Evolutionary conservation across 2,797 vertebrate genomes (phyloP), one percentile per base, ranked within the genome.

Genomic region (Semotilus atromaculatus): DNA sequence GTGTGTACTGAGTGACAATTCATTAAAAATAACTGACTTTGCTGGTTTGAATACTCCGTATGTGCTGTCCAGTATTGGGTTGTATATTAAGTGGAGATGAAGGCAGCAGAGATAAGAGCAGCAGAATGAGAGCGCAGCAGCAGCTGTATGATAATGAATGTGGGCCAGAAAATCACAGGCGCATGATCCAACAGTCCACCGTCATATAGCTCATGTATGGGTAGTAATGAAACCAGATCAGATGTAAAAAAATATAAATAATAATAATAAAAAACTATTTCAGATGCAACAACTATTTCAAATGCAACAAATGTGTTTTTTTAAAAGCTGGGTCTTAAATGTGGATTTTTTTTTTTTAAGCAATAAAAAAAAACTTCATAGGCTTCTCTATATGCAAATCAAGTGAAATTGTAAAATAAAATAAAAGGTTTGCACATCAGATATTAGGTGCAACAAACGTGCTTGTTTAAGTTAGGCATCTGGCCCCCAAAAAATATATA

Each of bases 111-210:
- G 91, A 93, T 92, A 91, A 85, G 85, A 79, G 60, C 85, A 67
- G 75, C 73, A 43, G 58, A 88, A 90, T 90, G 88, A 90, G 90
- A 90, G 90, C 85, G 43, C n/a, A 81, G 76, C 51, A 85, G 93
- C 96, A 97, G 96, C 96, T 97, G 96, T 97, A 97, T 97, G 97
- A 92, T 97, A 97, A 97, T 97, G 73, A 84, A 77, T 7, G 64
- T 43, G 23, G 48, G 73, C 11, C 62, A 84, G 82, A 77, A 77
- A 67, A 83, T 67, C 81, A 83, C 81, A 83, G 81, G 75, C 38
- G 14, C 70, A 91, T 94, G 93, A 92, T 93, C 94, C 96, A 95
- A 95, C 92, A 95, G 92, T 89, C 93, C 80, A 94, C 91, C 93
- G 87, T 93, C 78, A 75, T 19, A 60, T 8, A 72, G 80, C 81